Percentiles rank a stretch among this genome's conserved stretches.
Conservation (phyloP, 1,140 invertebrate genomes). For the Cecropterus lyciades region DNA sequence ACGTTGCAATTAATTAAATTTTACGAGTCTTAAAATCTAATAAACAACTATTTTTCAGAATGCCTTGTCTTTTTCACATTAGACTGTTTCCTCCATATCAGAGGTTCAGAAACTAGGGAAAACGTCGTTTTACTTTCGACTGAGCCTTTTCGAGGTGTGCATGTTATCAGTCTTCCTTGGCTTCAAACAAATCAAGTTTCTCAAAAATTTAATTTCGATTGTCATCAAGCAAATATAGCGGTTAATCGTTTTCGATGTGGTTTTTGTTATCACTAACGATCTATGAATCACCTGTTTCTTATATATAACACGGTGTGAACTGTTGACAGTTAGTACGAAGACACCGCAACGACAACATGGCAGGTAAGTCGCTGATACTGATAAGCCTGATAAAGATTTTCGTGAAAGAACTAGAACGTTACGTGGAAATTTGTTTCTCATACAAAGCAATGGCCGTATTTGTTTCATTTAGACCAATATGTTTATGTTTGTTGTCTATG, state of each 20-base stretch:
- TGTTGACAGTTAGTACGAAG: slow-evolving; percentile 26
- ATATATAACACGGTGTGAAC: slow-evolving; percentile 10
- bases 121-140: too few species aligned
- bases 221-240: too few species aligned
- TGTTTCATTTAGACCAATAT: slow-evolving; percentile 3
- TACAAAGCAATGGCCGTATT: slow-evolving; percentile 28
- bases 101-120: too few species aligned
- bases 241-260: slow-evolving; percentile 12
- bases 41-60: too few species aligned
- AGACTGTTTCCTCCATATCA: too few species aligned
- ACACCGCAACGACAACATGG: slow-evolving; percentile 37
- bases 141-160: too few species aligned
- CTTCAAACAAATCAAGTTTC: too few species aligned
- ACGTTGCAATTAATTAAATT: too few species aligned
- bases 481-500: slow-evolving; percentile 31
- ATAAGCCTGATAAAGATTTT: slow-evolving; percentile 35
- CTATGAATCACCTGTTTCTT: slow-evolving; percentile 33
- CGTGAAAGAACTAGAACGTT: slow-evolving; percentile 29
- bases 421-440: slow-evolving; percentile 9
- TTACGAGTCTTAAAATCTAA: too few species aligned
- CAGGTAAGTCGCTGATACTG: slow-evolving; percentile 42
- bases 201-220: not conserved
- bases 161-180: too few species aligned
- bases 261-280: slow-evolving; percentile 21
- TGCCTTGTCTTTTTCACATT: too few species aligned